Conservation (phyloP, 1,140 invertebrate genomes). For the Hycleus phaleratus region DNA sequence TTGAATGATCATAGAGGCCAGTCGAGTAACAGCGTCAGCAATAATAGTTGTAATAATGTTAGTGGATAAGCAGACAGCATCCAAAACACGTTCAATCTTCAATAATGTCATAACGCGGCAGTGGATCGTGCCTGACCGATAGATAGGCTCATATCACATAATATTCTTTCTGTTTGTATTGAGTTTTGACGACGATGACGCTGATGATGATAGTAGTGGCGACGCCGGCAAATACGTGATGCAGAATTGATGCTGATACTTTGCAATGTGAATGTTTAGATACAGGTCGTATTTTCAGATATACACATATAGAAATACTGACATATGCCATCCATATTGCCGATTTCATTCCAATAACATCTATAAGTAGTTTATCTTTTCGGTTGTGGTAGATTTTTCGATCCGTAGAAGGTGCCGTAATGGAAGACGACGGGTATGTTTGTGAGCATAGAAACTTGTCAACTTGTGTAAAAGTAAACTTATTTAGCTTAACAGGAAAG, state of each 20-base stretch:
- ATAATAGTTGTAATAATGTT: too few species aligned
- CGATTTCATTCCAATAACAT: conserved; percentile 13
- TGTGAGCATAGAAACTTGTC: too few species aligned
- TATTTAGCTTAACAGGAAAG: too few species aligned
- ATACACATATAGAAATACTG: conserved; percentile 1
- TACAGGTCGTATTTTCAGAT: neutral
- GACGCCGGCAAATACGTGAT: conserved; percentile 11
- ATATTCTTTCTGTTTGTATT: conserved; percentile 3
- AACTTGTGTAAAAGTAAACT: too few species aligned
- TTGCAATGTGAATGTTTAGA: neutral
- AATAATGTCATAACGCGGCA: conserved; percentile 13
- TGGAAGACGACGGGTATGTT: too few species aligned
- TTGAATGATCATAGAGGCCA: neutral
- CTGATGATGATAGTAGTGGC: neutral
- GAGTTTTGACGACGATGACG: too few species aligned
- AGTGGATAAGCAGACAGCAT: neutral
- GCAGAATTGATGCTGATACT: neutral
- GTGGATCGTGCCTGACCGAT: conserved; percentile 10
- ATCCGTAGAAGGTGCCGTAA: too few species aligned
- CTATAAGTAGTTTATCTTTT: conserved; percentile 6
- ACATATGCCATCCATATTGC: conserved; percentile 1
- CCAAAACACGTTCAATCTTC: conserved; percentile 15
- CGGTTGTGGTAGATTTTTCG: too few species aligned
- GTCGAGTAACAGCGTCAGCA: too few species aligned
- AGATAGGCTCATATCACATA: conserved; percentile 6